A percentile compares a stretch with the other conserved stretches of the same genome.
phyloP scores from a whole-genome alignment of 2,888 invertebrate genomes.

The Dinocampus coccinellae region DNA sequence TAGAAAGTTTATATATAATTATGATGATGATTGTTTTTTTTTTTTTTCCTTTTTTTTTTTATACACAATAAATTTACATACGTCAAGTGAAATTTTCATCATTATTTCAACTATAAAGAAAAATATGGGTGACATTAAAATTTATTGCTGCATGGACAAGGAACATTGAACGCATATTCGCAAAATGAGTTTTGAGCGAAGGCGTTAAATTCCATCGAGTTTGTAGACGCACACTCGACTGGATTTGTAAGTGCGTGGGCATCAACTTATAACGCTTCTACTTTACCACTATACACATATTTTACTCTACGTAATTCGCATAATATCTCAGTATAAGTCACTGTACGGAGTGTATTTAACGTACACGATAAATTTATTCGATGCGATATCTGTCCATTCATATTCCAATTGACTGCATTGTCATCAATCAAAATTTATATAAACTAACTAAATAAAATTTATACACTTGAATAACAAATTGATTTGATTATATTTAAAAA shows the following conservation, averaged over 20 bases:
- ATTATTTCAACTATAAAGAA: neutral
- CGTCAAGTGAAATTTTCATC: neutral
- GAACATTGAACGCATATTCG: constrained; percentile 34
- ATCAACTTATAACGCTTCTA: constrained; percentile 37
- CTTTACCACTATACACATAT: constrained; percentile 28
- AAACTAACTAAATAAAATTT: neutral
- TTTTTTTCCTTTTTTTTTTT: neutral
- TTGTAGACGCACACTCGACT: constrained; percentile 24
- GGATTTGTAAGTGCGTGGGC: constrained; percentile 35
- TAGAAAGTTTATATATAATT: no score
- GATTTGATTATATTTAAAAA: neutral
- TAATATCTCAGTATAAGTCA: constrained; percentile 32
- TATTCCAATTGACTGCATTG: constrained; percentile 23
- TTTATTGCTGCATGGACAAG: constrained; percentile 30
- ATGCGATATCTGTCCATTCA: neutral
- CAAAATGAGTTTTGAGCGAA: constrained; percentile 40
- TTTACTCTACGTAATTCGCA: constrained; percentile 36
- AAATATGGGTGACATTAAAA: constrained; percentile 6
- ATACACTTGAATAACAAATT: neutral
- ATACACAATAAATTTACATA: neutral
- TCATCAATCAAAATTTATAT: constrained; percentile 36
- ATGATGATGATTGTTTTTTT: neutral
- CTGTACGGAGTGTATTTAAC: constrained; percentile 31
- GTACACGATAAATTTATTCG: constrained; percentile 11
- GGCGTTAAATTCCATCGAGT: constrained; percentile 46